Base-by-base conservation (phyloP, 2,888 invertebrate species). In the Drosophila anceps region DNA sequence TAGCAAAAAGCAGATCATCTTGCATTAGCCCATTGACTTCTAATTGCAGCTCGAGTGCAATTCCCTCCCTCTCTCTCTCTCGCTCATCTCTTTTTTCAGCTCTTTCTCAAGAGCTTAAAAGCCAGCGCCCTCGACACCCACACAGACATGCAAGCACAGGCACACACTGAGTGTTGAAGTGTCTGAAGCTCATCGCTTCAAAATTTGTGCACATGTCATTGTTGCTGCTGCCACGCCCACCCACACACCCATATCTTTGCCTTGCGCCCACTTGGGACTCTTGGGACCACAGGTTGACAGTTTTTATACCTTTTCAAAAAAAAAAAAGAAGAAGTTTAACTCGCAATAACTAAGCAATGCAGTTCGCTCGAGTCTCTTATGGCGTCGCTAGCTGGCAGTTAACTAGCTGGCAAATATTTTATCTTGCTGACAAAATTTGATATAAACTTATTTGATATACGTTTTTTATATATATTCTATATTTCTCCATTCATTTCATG, bases 31-130 rank as follows among this genome's bases (percentile, higher is more conserved):
- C 83, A 88, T 88, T 88, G 85, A 87, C 68, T 74, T 69, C 65
- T 88, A 82, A 84, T 85, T 84, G 88, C 81, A 71, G 74, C 57
- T 69, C 61, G 55, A 86, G 84, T 86, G 87, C 71, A 68, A 48
- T 63, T 77, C 55, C 64, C 31, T 18, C 12, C 0, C 31, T 7
- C 48, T 12, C 31, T 1, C 50, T 8, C 31, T 7, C 29, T 10
- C 48, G 18, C 1, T 15, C 8, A 4, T 7, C 9, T 4, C 13
- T 29, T 29, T 29, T 48, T n/a, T 18, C 48, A 29, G n/a, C 31
- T 50, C 20, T 13, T 18, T 33, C 33, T 50, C 72, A 72, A 72
- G 65, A 79, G 69, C 62, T 80, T 79, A 81, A 79, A 79, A 81
- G 81, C 81, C 71, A 73, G 58, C 66, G 12, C 18, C 15, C 29